A percentile compares a stretch with the other conserved stretches of the same genome.
phyloP scores from a whole-genome alignment of 2,113 vertebrate genomes.

The Alethe castanea region DNA sequence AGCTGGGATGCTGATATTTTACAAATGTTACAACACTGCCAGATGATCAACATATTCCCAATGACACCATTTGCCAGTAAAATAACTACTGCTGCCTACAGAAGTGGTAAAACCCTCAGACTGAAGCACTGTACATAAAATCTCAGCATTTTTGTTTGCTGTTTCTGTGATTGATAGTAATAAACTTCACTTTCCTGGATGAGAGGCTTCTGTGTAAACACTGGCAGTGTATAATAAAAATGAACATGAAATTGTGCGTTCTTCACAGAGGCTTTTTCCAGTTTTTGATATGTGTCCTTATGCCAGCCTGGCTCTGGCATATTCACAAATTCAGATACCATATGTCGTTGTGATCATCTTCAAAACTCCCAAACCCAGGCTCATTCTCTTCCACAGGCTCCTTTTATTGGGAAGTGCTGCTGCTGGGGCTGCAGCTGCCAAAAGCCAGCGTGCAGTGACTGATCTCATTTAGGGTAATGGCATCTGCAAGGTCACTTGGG shows the following conservation, averaged over 20 bases:
- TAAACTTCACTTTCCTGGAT: conserved; percentile 27
- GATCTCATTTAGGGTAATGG: conserved; percentile 23
- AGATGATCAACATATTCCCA: conserved; percentile 50
- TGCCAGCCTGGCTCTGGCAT: conserved; percentile 31
- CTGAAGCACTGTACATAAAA: conserved; percentile 55
- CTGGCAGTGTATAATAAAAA: conserved; percentile 43
- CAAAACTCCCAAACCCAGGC: background rate
- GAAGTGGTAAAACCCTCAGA: conserved; percentile 37
- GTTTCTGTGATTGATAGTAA: conserved; percentile 42
- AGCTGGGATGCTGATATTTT: conserved; percentile 38
- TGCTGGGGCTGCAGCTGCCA: conserved; percentile 41
- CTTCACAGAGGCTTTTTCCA: conserved; percentile 1
- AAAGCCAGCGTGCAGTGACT: background rate
- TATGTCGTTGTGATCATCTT: conserved; percentile 52
- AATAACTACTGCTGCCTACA: conserved; percentile 43
- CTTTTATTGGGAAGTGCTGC: conserved; percentile 18
- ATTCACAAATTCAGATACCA: conserved; percentile 41
- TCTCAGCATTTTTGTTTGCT: conserved; percentile 45
- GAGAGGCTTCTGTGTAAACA: conserved; percentile 50
- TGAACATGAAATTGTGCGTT: background rate
- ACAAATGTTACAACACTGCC: conserved; percentile 14
- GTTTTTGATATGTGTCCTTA: conserved; percentile 18
- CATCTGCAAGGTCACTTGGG: conserved; percentile 38
- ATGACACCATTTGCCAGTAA: conserved; percentile 32
- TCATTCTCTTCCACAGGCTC: background rate